Conservation (phyloP, 2,797 vertebrate genomes). For the Lepus townsendii region DNA sequence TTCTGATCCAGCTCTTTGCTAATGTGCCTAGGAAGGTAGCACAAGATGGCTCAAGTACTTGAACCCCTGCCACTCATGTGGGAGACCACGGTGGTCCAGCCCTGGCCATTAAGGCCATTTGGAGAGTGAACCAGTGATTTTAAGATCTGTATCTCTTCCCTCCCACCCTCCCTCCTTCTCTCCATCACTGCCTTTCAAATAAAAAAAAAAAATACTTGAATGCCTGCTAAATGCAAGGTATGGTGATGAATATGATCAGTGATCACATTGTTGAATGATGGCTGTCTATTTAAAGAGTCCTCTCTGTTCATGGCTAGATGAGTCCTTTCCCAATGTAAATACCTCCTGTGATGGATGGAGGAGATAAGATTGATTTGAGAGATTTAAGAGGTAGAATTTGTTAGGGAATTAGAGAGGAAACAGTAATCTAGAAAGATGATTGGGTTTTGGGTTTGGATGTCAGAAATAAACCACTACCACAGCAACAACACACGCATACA, state of each 20-base stretch:
- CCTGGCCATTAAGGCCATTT: too few relatives aligned
- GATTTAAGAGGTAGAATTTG: not conserved
- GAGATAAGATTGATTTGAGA: not conserved
- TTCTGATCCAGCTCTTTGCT: too few relatives aligned
- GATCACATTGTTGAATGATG: not conserved
- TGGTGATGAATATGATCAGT: constrained; percentile 5
- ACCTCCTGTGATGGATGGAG: not conserved
- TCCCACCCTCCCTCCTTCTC: too few relatives aligned
- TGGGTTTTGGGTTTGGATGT: not conserved
- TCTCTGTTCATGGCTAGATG: not conserved
- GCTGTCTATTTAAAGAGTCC: not conserved
- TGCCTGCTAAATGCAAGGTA: not conserved
- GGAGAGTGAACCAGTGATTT: too few relatives aligned
- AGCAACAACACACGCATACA: not conserved
- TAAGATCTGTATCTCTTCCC: too few relatives aligned
- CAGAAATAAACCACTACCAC: not conserved
- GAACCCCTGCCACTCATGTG: too few relatives aligned
- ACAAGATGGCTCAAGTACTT: too few relatives aligned
- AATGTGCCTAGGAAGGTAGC: too few relatives aligned
- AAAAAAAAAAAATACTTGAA: not conserved
- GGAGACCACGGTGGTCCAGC: too few relatives aligned
- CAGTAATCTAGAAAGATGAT: not conserved
- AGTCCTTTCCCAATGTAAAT: not conserved
- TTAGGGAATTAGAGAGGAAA: not conserved
- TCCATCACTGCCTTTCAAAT: too few relatives aligned